Evolutionary conservation across 2,113 vertebrate species (phyloP).

Genomic region (Silurus asotus): DNA sequence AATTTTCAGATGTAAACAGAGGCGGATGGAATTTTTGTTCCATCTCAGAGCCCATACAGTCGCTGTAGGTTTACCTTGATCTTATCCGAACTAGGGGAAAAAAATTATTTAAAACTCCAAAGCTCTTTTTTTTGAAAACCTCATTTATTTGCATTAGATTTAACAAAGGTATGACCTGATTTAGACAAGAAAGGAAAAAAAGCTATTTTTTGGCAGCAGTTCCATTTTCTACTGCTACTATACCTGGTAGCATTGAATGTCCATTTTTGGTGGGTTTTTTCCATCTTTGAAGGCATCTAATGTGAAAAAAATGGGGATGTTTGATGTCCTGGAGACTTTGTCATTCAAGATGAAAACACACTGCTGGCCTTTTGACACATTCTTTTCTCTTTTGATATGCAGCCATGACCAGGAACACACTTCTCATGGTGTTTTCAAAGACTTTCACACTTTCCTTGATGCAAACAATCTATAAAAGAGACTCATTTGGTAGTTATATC

Average conservation of each 20-base stretch:
- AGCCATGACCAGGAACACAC: background rate
- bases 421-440: conserved; percentile 25
- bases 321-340: conserved; percentile 31
- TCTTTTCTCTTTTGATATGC: background rate
- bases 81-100: background rate
- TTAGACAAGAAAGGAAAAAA: conserved; percentile 26
- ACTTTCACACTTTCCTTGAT: conserved; percentile 8
- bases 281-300: conserved; percentile 17
- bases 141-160: conserved; percentile 16
- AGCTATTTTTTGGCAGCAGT: conserved; percentile 35
- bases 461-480: conserved; percentile 5
- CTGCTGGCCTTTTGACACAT: background rate
- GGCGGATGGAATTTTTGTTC: conserved; percentile 9
- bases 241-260: conserved; percentile 39
- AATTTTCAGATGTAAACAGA: conserved; percentile 37
- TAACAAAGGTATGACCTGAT: conserved; percentile 2
- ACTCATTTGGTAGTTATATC: conserved; percentile 6
- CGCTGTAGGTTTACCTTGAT: background rate
- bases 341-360: conserved; percentile 31
- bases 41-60: conserved; percentile 5
- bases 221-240: background rate
- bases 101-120: conserved; percentile 18
- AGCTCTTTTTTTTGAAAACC: background rate
- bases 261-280: conserved; percentile 35
- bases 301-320: conserved; percentile 32